Evolutionary conservation across 2,797 vertebrate species (phyloP), one percentile per base, ranked within the genome.

Genomic region (Pangasius mekongensis): DNA sequence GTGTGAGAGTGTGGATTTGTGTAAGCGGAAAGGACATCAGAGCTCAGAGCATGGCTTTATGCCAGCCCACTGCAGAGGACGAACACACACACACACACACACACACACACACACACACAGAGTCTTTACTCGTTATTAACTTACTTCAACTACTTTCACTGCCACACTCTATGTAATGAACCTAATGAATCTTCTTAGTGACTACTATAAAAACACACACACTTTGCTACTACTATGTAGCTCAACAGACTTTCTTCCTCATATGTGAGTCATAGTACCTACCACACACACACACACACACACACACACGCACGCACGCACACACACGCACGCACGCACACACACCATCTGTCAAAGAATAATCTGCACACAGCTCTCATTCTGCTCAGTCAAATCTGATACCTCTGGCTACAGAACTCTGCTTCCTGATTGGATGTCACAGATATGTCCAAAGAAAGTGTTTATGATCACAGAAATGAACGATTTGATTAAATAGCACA

Each of bases 21-120:
- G 81, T 56, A 76, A 88, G 78, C 71, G 30, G 87, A 78, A 66
- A 89, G 86, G 85, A 89, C 88, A 89, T 89, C 85, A 90, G 73
- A 66, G 88, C 78, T 87, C 83, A 85, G 81, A 87, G 67, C 18
- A 36, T 92, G 91, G 91, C 91, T 69, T 77, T 62, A 66, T 80
- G 90, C 90, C 91, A 92, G 90, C 90, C 58, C 84, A 85, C 90
- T 91, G 90, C 91, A 89, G 91, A 91, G 89, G 84, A 89, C n/a
- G 83, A 47, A 24, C 54, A 60, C 84, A 78, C 84, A 43, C 54
- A 43, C 73, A 66, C 69, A 87, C 88, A 83, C 69, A 87, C 76
- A 82, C 77, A 89, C 77, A 89, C 80, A 87, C 82, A 83, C 80
- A 87, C 82, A 83, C 84, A 89, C 76, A 60, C 64, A 90, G 66